Evolutionary conservation across 2,888 invertebrate species (phyloP).

Genomic region (Ichneumon xanthorius): DNA sequence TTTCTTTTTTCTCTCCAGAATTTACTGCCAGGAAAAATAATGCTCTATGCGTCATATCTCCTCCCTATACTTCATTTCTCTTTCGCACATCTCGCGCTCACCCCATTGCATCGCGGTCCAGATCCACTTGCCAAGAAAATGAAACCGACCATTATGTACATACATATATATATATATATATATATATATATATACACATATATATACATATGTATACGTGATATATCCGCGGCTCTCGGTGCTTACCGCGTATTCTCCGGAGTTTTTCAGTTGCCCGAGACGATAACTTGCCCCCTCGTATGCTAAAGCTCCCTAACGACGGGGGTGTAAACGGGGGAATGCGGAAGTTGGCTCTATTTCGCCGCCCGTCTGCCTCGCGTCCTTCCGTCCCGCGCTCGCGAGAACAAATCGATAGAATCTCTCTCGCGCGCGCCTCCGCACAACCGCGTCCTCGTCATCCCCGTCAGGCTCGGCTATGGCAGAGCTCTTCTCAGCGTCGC

Average conservation of each 20-base stretch:
- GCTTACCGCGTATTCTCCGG: constrained; percentile 41
- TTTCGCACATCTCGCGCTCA: neutral
- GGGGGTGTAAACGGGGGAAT: constrained; percentile 68
- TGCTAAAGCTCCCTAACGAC: constrained; percentile 55
- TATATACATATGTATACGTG: neutral
- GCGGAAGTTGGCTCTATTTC: constrained; percentile 80
- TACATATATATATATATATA: constrained; percentile 1
- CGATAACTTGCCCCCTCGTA: constrained; percentile 37
- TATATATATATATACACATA: neutral
- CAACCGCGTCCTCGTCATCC: constrained; percentile 58
- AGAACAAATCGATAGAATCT: constrained; percentile 81
- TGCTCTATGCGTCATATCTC: neutral
- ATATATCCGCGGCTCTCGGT: constrained; percentile 9
- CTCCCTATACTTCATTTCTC: neutral
- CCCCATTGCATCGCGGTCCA: neutral
- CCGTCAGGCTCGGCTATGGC: constrained; percentile 44
- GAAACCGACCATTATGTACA: neutral
- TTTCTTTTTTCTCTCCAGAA: neutral
- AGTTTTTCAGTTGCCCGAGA: constrained; percentile 30
- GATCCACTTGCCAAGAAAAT: neutral
- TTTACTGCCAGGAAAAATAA: neutral
- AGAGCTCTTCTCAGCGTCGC: constrained; percentile 30
- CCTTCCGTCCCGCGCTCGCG: constrained; percentile 76
- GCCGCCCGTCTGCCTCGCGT: constrained; percentile 67
- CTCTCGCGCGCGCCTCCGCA: constrained; percentile 67